Conservation (phyloP, 2,888 invertebrate species). For the Sthenelais limicola region DNA sequence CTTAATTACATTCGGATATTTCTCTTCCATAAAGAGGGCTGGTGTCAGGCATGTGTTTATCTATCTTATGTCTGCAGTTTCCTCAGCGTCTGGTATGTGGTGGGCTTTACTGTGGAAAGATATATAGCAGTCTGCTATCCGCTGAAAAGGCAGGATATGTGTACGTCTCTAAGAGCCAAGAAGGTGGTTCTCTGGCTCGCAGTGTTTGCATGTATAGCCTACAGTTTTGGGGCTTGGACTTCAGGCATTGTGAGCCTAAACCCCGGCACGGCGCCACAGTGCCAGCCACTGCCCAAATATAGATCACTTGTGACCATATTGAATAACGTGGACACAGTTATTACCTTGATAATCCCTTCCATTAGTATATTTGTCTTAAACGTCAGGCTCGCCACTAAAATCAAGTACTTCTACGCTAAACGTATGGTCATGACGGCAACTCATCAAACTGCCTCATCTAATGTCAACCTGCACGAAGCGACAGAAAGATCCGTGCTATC, state of each 20-base stretch:
- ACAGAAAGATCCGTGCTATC: not conserved
- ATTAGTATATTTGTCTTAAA: slow-evolving; percentile 81
- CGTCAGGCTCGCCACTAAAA: slow-evolving; percentile 79
- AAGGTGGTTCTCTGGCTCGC: slow-evolving; percentile 59
- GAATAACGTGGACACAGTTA: slow-evolving; percentile 77
- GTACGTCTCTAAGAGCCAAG: slow-evolving; percentile 64
- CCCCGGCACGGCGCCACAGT: not conserved
- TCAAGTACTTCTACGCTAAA: slow-evolving; percentile 72
- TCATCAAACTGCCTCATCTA: not conserved
- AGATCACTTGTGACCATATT: slow-evolving; percentile 2
- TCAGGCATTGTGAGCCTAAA: slow-evolving; percentile 36
- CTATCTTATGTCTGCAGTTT: slow-evolving; percentile 47
- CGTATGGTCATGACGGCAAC: slow-evolving; percentile 35
- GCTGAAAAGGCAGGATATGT: slow-evolving; percentile 49
- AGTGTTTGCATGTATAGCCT: slow-evolving; percentile 57
- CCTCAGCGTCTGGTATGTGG: slow-evolving; percentile 50
- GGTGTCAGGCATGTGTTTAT: slow-evolving; percentile 45
- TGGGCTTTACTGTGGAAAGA: slow-evolving; percentile 48
- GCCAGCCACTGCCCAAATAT: slow-evolving; percentile 18
- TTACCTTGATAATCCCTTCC: slow-evolving; percentile 84
- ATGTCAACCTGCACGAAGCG: not conserved
- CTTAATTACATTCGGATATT: slow-evolving; percentile 25
- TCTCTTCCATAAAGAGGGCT: slow-evolving; percentile 39
- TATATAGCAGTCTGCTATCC: slow-evolving; percentile 49
- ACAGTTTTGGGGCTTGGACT: slow-evolving; percentile 58